These are phyloP conservation scores for Drosophila yooni DNA, from an alignment of 2,888 invertebrate species.

Conservation along the genomic window DNA sequence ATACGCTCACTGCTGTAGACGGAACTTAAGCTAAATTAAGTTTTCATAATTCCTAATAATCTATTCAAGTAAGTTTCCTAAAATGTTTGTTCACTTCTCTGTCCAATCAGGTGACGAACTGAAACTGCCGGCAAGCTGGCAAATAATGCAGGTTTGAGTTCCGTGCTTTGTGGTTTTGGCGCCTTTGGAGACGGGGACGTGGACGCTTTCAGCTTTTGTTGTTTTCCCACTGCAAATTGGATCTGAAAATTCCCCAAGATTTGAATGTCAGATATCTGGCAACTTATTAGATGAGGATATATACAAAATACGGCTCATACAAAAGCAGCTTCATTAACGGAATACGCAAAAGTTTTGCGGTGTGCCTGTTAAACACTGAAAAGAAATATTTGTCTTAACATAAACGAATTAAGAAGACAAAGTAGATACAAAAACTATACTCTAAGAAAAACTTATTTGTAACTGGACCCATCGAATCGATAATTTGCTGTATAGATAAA, in stretches of 20 bases:
- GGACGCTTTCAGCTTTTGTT: constrained; percentile 52
- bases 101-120: constrained; percentile 52
- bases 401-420: background rate
- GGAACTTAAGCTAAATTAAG: constrained; percentile 78
- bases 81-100: constrained; percentile 75
- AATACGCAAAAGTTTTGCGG: constrained; percentile 64
- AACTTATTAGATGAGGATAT: constrained; percentile 56
- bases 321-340: constrained; percentile 52
- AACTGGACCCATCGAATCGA: background rate
- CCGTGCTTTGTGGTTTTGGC: constrained; percentile 25
- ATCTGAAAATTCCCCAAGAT: constrained; percentile 75
- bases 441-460: background rate
- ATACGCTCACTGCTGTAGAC: constrained; percentile 32
- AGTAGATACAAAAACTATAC: background rate
- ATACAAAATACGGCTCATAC: constrained; percentile 28
- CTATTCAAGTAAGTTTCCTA: constrained; percentile 77
- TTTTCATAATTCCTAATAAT: constrained; percentile 82
- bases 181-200: background rate
- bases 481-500: background rate
- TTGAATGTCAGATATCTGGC: constrained; percentile 61
- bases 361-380: constrained; percentile 36
- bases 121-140: constrained; percentile 9
- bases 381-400: background rate
- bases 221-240: constrained; percentile 71
- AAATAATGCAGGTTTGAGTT: constrained; percentile 16